Conservation (phyloP, 2,113 vertebrate genomes). For the Otus sunia region DNA sequence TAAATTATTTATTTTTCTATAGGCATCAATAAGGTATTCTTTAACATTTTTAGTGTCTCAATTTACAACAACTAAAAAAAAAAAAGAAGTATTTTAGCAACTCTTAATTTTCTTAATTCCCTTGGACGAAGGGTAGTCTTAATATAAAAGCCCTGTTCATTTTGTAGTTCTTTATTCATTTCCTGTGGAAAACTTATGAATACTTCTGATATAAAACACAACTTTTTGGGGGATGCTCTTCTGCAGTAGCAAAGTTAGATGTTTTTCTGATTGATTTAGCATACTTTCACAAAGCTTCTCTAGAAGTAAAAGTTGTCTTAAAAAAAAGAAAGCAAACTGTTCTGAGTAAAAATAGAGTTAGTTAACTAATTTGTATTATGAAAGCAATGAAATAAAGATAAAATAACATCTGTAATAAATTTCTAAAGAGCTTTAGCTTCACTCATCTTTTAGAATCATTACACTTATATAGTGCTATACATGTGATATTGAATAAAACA, state of each 20-base stretch:
- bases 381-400: neutral
- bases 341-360: neutral
- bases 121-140: neutral
- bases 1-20: neutral
- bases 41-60: neutral
- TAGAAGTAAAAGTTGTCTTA: neutral
- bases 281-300: neutral
- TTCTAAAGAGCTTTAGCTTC: neutral
- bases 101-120: neutral
- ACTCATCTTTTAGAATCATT: slow-evolving; percentile 1
- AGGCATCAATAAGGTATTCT: neutral
- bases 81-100: neutral
- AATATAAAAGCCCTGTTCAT: neutral
- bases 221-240: neutral
- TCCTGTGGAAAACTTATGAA: neutral
- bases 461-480: neutral
- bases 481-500: slow-evolving; percentile 56
- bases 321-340: neutral
- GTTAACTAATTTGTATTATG: neutral
- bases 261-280: neutral
- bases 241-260: neutral
- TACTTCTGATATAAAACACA: neutral
- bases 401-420: neutral
- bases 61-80: neutral
- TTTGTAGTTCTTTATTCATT: neutral